Evolutionary conservation across 2,797 vertebrate species (phyloP).

Genomic region (Lithobates pipiens): DNA sequence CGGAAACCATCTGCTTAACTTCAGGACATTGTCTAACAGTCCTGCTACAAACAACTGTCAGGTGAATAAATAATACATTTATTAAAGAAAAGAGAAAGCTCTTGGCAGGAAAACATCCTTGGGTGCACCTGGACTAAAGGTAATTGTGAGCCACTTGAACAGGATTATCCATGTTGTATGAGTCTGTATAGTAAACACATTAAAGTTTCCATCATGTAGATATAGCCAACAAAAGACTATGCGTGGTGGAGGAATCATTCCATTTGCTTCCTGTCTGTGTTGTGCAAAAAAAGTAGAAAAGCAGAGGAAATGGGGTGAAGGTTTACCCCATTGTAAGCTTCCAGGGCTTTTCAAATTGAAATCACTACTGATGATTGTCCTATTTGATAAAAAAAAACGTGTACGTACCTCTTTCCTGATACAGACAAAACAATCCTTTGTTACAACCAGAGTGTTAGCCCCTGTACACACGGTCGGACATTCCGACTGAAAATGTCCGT

Average conservation of each 20-base stretch:
- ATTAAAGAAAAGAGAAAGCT: constrained; percentile 44
- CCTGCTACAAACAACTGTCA: constrained; percentile 14
- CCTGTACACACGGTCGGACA: too few species aligned
- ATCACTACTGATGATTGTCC: not conserved
- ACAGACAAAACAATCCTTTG: too few species aligned
- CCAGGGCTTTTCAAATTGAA: not conserved
- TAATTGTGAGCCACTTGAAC: constrained; percentile 38
- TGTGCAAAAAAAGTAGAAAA: not conserved
- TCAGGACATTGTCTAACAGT: constrained; percentile 13
- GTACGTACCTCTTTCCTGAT: too few species aligned
- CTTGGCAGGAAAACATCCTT: constrained; percentile 44
- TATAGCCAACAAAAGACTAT: not conserved
- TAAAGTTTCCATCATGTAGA: constrained; percentile 26
- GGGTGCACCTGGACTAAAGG: constrained; percentile 49
- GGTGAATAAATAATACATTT: constrained; percentile 54
- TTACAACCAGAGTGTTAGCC: too few species aligned
- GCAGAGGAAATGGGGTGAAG: not conserved
- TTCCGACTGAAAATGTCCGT: too few species aligned
- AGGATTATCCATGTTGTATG: constrained; percentile 37
- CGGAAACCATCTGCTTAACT: constrained; percentile 50
- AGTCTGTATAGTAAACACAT: constrained; percentile 43
- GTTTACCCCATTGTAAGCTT: not conserved
- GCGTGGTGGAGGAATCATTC: constrained; percentile 22
- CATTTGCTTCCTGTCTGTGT: constrained; percentile 2
- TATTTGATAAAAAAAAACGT: too few species aligned